These are phyloP conservation scores for Catocala fraxini DNA, from an alignment of 2,888 invertebrate species.

Conservation along the genomic window DNA sequence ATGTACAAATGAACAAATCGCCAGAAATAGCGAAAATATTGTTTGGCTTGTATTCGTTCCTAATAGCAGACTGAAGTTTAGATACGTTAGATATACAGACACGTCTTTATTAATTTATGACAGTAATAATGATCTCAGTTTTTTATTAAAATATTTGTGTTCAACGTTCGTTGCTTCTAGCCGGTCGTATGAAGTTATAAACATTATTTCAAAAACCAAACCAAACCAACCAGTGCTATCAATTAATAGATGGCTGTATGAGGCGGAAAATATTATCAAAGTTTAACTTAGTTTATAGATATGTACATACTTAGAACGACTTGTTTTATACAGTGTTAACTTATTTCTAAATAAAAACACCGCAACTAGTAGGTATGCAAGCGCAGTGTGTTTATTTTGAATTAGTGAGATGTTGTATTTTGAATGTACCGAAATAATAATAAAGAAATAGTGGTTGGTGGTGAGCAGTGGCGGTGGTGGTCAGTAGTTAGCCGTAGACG, in stretches of 20 bases:
- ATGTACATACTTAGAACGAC: no score
- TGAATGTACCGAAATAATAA: no score
- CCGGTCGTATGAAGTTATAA: constrained; percentile 5
- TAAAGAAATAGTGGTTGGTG: constrained; percentile 11
- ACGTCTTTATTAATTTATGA: constrained; percentile 31
- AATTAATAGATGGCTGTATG: neutral
- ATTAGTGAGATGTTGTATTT: no score
- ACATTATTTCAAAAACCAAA: neutral
- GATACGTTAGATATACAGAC: constrained; percentile 35
- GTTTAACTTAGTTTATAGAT: no score
- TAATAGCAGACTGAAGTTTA: constrained; percentile 30
- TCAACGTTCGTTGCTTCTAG: constrained; percentile 7
- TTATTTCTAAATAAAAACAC: no score
- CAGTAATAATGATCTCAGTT: constrained; percentile 16
- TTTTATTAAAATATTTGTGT: constrained; percentile 19
- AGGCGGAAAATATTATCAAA: neutral
- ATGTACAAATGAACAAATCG: constrained; percentile 24
- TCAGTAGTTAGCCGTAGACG: constrained; percentile 35
- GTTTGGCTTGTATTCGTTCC: constrained; percentile 31
- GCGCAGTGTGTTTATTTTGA: no score
- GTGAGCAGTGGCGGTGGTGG: constrained; percentile 30
- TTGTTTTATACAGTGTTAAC: no score
- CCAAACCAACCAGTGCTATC: neutral
- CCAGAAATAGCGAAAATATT: constrained; percentile 30
- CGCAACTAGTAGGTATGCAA: no score